A percentile compares a stretch with the other conserved stretches of the same genome.
Conservation (phyloP, 2,888 invertebrate species). For the Calephelis perditalis region DNA sequence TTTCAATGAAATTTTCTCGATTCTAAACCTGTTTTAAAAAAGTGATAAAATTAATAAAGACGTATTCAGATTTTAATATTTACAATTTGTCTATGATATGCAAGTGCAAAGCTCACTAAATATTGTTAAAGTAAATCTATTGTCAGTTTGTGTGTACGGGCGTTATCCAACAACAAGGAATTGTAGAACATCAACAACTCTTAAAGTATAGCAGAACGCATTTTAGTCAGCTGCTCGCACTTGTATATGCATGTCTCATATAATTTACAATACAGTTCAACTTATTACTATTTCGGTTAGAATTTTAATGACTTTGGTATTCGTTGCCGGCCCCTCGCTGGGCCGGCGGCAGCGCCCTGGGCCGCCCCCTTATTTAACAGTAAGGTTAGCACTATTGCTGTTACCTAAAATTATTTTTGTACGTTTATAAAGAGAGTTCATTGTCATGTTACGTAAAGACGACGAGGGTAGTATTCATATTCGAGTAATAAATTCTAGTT, state of each 20-base stretch:
- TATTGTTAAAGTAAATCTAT: slow-evolving; percentile 50
- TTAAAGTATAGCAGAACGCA: slow-evolving; percentile 55
- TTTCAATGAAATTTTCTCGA: too few species aligned
- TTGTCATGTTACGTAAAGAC: slow-evolving; percentile 72
- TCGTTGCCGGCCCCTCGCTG: slow-evolving; percentile 39
- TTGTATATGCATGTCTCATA: slow-evolving; percentile 70
- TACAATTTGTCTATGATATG: slow-evolving; percentile 72
- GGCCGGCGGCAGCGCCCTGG: slow-evolving; percentile 14
- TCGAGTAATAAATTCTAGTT: slow-evolving; percentile 63
- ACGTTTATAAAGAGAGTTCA: slow-evolving; percentile 77
- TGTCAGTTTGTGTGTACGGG: slow-evolving; percentile 43
- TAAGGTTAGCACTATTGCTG: slow-evolving; percentile 67
- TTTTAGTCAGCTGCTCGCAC: slow-evolving; percentile 70
- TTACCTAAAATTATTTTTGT: slow-evolving; percentile 70
- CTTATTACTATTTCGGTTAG: slow-evolving; percentile 68
- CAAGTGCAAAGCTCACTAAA: slow-evolving; percentile 79
- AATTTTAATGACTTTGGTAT: slow-evolving; percentile 76
- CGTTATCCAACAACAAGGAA: slow-evolving; percentile 36
- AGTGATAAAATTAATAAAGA: slow-evolving; percentile 39
- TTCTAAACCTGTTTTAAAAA: background rate
- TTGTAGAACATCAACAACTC: slow-evolving; percentile 49
- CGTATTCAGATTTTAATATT: slow-evolving; percentile 54
- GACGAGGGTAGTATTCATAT: slow-evolving; percentile 61
- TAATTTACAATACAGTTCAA: slow-evolving; percentile 63
- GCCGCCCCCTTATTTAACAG: slow-evolving; percentile 54